These are phyloP conservation scores for Helostoma temminkii DNA, from an alignment of 2,797 vertebrate species.

Conservation along the genomic window DNA sequence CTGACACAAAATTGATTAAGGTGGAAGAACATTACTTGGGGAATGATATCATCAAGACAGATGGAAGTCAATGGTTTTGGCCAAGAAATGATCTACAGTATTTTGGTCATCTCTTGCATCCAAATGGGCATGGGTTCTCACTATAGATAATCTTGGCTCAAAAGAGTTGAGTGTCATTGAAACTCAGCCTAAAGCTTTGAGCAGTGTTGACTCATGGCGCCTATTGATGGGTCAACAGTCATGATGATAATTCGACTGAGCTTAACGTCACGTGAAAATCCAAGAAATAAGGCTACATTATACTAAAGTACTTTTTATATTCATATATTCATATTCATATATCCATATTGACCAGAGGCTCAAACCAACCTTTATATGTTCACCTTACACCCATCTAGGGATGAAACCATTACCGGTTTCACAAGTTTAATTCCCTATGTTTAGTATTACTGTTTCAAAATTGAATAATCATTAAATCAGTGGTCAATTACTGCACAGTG, in stretches of 20 bases:
- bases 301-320: slow-evolving; percentile 54
- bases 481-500: no score
- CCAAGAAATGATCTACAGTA: slow-evolving; percentile 32
- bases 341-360: slow-evolving; percentile 74
- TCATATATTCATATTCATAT: no score
- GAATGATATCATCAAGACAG: slow-evolving; percentile 76
- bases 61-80: slow-evolving; percentile 67
- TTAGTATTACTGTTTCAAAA: no score
- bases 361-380: slow-evolving; percentile 75
- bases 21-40: slow-evolving; percentile 70
- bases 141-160: slow-evolving; percentile 12
- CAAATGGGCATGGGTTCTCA: slow-evolving; percentile 13
- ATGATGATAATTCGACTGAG: slow-evolving; percentile 53
- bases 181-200: slow-evolving; percentile 18
- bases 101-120: slow-evolving; percentile 39
- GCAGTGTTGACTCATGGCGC: slow-evolving; percentile 8
- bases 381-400: slow-evolving; percentile 76
- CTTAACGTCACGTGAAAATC: slow-evolving; percentile 48
- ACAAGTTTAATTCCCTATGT: no score
- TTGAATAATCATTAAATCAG: no score
- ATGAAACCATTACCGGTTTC: no score
- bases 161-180: slow-evolving; percentile 17
- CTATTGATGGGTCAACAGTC: slow-evolving; percentile 42
- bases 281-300: slow-evolving; percentile 64
- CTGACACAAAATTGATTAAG: slow-evolving; percentile 75